A percentile compares a stretch with the other conserved stretches of the same genome.
phyloP scores from a whole-genome alignment of 2,797 vertebrate species.

The Rhynchonycteris naso region DNA sequence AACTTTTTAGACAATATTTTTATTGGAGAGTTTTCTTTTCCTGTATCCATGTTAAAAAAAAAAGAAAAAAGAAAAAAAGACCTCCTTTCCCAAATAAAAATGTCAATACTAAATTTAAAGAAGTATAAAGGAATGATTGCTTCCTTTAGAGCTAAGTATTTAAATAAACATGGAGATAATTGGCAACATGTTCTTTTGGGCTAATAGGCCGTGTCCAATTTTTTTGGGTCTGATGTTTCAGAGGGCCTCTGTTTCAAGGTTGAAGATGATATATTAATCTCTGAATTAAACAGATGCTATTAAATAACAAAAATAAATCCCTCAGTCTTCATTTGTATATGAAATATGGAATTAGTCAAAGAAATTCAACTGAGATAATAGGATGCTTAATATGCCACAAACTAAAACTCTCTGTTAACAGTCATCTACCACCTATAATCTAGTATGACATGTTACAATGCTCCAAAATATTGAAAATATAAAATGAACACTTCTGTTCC shows the following conservation, averaged over 20 bases:
- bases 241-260: slow-evolving; percentile 74
- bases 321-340: slow-evolving; percentile 67
- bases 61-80: slow-evolving; percentile 72
- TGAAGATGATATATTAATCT: slow-evolving; percentile 73
- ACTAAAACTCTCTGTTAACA: slow-evolving; percentile 55
- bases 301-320: slow-evolving; percentile 72
- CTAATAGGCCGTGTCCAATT: slow-evolving; percentile 81
- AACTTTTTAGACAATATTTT: slow-evolving; percentile 85
- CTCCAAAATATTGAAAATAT: slow-evolving; percentile 66
- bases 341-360: slow-evolving; percentile 68
- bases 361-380: slow-evolving; percentile 55
- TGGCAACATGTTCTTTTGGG: slow-evolving; percentile 78
- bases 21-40: slow-evolving; percentile 84
- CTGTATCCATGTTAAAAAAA: slow-evolving; percentile 81
- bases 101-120: slow-evolving; percentile 83
- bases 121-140: slow-evolving; percentile 83
- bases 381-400: slow-evolving; percentile 60
- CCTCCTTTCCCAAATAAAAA: slow-evolving; percentile 82
- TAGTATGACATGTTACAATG: slow-evolving; percentile 66
- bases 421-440: slow-evolving; percentile 58
- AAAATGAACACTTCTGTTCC: slow-evolving; percentile 60
- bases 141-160: slow-evolving; percentile 82
- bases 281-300: slow-evolving; percentile 75
- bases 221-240: slow-evolving; percentile 78
- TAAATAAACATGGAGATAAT: slow-evolving; percentile 83